Evolutionary conservation across 1,140 invertebrate species (phyloP), one percentile per base, ranked within the genome.

Genomic region (Rhyacophila brunnea): DNA sequence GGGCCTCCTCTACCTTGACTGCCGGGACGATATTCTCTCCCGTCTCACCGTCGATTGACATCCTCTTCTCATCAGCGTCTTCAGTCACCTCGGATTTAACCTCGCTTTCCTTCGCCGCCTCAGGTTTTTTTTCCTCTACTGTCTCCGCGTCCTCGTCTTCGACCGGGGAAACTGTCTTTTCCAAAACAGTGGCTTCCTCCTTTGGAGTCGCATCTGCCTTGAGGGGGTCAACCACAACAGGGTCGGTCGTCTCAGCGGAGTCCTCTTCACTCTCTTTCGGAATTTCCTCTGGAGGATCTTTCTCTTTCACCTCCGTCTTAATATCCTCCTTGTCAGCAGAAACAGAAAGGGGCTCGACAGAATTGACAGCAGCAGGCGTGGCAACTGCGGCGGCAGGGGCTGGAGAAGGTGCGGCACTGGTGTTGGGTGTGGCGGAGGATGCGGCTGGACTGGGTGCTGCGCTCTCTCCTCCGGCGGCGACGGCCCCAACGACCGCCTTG

Each of bases 391-490:
- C 75, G 71, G 0, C 74, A 53, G 23, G 62, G 51, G 35, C 52
- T 32, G 23, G 74, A 1, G 72, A 74, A 1, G 74, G 73, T 2
- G 74, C 74, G 9, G 77, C 74, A 4, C 74, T 77, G 0, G 74
- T 74, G 14, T 74, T 70, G 1, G 73, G 70, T 6, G 77, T 75
- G 0, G 77, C 71, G 10, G 76, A 72, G 0, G 78, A 79, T 1
- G 85, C 82, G 3, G 85, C 81, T 0, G 90, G 89, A 68, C 84
- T 87, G 0, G 89, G 80, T 0, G 88, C 87, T 7, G 87, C 87
- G 61, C 87, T 88, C 73, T 85, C 72, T 74, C 80, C 66, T 65
- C 78, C 63, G 46, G 62, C 46, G 14, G 61, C 53, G 23, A 71
- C 60, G 56, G 65, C 49, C 15, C 64, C 61, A 19, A 71, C 66